phyloP scores from a whole-genome alignment of 2,888 invertebrate species.

The Hanleya hanleyi region DNA sequence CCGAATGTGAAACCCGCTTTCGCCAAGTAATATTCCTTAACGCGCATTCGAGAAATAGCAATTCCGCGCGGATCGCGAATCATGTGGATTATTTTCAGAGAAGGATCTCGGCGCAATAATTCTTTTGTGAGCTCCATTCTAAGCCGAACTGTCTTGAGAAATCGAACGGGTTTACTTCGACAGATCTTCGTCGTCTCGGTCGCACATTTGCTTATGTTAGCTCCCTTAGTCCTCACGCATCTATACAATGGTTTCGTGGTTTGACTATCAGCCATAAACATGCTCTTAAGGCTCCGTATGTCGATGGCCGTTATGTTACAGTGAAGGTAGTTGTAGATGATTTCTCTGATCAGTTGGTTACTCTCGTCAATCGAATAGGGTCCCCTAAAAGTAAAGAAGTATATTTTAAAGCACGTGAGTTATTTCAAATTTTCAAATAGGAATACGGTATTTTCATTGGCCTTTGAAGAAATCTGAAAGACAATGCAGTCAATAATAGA shows the following conservation, averaged over 20 bases:
- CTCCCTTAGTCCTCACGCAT: neutral
- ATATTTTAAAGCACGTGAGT: no score
- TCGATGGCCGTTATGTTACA: neutral
- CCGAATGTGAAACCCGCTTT: neutral
- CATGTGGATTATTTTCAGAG: neutral
- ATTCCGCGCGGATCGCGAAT: neutral
- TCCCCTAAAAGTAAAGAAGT: neutral
- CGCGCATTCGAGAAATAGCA: neutral
- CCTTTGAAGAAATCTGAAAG: no score
- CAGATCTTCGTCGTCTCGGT: neutral
- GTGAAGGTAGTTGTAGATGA: neutral
- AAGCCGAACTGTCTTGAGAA: neutral
- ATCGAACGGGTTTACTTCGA: neutral
- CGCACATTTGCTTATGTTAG: neutral
- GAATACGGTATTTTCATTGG: no score
- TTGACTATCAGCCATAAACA: neutral
- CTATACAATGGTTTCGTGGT: neutral
- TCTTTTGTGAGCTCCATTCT: neutral
- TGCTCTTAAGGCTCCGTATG: neutral
- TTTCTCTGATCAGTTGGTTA: neutral
- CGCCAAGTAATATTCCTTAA: neutral
- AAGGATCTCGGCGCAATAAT: neutral
- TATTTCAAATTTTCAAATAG: no score
- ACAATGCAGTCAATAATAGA: no score
- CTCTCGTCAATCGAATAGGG: neutral